These are phyloP conservation scores for Bos indicus DNA, from an alignment of 2,113 vertebrate genomes.

Conservation along the genomic window DNA sequence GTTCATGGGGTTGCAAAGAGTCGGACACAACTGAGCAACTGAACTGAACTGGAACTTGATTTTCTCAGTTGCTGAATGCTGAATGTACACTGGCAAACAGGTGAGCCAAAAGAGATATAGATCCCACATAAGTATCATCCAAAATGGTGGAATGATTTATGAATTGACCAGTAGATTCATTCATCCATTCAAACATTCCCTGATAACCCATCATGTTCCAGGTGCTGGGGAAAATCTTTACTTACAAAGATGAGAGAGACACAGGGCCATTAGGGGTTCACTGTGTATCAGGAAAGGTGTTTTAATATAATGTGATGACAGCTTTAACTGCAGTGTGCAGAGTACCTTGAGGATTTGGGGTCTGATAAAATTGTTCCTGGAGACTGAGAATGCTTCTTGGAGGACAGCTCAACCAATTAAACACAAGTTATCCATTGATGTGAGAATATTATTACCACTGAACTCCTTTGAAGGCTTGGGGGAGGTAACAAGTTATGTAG, in stretches of 20 bases:
- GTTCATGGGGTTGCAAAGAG: background rate
- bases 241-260: background rate
- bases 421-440: background rate
- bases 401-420: background rate
- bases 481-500: background rate
- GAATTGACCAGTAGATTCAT: background rate
- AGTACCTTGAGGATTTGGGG: background rate
- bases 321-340: background rate
- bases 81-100: background rate
- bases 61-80: background rate
- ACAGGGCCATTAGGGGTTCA: background rate
- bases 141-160: background rate
- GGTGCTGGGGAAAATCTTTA: background rate
- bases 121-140: background rate
- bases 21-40: fast-evolving
- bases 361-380: background rate
- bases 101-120: background rate
- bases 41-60: background rate
- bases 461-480: background rate
- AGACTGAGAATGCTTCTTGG: background rate
- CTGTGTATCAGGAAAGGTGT: background rate
- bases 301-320: background rate
- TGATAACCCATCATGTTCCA: background rate
- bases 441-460: background rate
- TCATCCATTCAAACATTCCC: background rate